phyloP scores from a whole-genome alignment of 2,888 invertebrate genomes.

The Acleris sparsana region DNA sequence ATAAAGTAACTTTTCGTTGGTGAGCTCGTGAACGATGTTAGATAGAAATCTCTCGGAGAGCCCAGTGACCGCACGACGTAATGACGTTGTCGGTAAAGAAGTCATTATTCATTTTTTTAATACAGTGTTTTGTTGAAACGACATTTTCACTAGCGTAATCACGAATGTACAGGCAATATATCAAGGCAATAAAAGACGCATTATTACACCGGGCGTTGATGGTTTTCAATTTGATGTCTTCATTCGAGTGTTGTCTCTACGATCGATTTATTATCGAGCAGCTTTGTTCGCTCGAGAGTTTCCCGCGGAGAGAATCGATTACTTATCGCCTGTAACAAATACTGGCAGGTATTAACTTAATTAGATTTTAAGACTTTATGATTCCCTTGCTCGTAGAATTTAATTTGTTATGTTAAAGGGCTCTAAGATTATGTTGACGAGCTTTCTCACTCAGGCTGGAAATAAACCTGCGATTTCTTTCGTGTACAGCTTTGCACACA shows the following conservation, averaged over 20 bases:
- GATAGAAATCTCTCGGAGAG: conserved; percentile 74
- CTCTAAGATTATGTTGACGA: too few species aligned
- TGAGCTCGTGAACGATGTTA: conserved; percentile 41
- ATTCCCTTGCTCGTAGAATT: too few species aligned
- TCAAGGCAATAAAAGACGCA: conserved; percentile 74
- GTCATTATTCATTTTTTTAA: conserved; percentile 84
- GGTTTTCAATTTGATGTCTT: conserved; percentile 80
- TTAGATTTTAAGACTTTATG: conserved; percentile 14
- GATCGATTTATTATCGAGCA: conserved; percentile 40
- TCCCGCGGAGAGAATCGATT: conserved; percentile 32
- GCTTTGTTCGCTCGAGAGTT: conserved; percentile 16
- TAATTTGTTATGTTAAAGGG: too few species aligned
- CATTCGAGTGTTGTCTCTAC: conserved; percentile 51
- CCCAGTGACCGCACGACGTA: conserved; percentile 71
- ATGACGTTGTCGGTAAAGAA: conserved; percentile 79
- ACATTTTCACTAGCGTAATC: conserved; percentile 82
- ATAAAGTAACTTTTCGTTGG: conserved; percentile 51
- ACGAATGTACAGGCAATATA: conserved; percentile 78
- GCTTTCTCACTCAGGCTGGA: too few species aligned
- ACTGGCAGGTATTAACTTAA: conserved; percentile 31
- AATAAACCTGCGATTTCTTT: neutral
- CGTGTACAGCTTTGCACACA: too few species aligned
- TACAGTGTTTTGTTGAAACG: conserved; percentile 81
- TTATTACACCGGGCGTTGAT: conserved; percentile 67
- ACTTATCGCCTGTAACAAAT: conserved; percentile 25